Evolutionary conservation across 2,888 invertebrate species (phyloP).

Genomic region (Thelaira solivaga): DNA sequence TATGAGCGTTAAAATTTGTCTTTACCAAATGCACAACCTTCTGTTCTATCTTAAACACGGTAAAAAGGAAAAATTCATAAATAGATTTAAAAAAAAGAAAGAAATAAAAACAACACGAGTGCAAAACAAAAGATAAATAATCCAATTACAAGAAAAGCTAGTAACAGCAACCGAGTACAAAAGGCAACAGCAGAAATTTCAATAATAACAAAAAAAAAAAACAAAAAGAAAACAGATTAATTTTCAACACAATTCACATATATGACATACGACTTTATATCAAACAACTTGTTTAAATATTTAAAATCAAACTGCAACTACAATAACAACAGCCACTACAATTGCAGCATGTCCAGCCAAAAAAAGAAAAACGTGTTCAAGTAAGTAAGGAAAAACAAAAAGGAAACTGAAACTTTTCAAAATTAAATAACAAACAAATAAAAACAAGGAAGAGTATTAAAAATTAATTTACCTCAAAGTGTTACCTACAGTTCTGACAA

Average conservation of each 20-base stretch:
- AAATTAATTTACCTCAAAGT: no score
- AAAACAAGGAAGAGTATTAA: background rate
- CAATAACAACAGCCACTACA: background rate
- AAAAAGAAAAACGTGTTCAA: background rate
- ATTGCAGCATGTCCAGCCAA: background rate
- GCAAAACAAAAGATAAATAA: slow-evolving; percentile 53
- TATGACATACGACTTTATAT: slow-evolving; percentile 25
- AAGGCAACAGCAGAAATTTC: background rate
- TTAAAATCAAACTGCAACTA: no score
- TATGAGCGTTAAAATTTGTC: slow-evolving; percentile 28
- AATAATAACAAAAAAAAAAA: no score
- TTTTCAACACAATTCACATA: slow-evolving; percentile 37
- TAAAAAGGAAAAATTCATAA: background rate
- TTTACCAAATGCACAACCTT: background rate
- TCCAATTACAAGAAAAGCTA: slow-evolving; percentile 54
- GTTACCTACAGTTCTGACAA: no score
- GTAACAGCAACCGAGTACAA: background rate
- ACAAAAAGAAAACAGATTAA: slow-evolving; percentile 24
- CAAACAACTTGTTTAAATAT: background rate
- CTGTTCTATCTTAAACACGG: slow-evolving; percentile 12
- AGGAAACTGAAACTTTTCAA: background rate
- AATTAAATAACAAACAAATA: background rate
- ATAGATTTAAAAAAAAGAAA: background rate
- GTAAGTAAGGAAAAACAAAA: background rate
- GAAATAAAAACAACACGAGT: background rate